Evolutionary conservation across 2,797 vertebrate genomes (phyloP).

Genomic region (Acanthiza pusilla): DNA sequence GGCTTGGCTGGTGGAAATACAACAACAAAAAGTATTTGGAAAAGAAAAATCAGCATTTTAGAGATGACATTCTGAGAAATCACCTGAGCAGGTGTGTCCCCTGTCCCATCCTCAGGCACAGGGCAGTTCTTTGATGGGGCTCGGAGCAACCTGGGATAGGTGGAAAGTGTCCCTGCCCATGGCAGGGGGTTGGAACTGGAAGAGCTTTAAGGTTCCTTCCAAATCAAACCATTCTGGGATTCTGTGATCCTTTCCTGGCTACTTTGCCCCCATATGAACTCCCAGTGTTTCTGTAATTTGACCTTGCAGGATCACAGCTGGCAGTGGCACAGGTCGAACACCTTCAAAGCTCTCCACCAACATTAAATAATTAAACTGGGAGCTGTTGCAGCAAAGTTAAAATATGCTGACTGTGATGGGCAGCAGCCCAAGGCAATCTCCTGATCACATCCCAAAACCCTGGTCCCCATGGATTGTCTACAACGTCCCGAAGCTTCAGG

Average conservation of each 20-base stretch:
- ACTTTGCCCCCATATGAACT: neutral
- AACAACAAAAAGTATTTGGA: neutral
- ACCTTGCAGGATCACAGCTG: neutral
- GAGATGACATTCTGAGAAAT: neutral
- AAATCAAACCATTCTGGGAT: neutral
- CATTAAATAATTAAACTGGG: neutral
- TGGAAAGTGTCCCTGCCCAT: neutral
- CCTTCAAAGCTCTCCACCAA: neutral
- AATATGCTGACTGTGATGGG: accelerated
- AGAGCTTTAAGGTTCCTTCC: neutral
- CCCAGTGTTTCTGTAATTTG: neutral
- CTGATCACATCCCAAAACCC: neutral
- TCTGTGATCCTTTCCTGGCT: neutral
- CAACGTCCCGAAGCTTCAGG: neutral
- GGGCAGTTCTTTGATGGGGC: neutral
- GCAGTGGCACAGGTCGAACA: neutral
- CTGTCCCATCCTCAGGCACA: neutral
- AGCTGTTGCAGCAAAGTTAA: neutral
- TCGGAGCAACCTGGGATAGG: neutral
- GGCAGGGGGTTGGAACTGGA: neutral
- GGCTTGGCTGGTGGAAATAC: conserved; percentile 74
- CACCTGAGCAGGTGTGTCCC: neutral
- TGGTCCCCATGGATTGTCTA: accelerated
- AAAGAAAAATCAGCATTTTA: neutral
- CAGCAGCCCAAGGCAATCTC: neutral